A percentile compares a stretch with the other conserved stretches of the same genome.
phyloP scores from a whole-genome alignment of 2,113 vertebrate species.

The Pelobates fuscus region DNA sequence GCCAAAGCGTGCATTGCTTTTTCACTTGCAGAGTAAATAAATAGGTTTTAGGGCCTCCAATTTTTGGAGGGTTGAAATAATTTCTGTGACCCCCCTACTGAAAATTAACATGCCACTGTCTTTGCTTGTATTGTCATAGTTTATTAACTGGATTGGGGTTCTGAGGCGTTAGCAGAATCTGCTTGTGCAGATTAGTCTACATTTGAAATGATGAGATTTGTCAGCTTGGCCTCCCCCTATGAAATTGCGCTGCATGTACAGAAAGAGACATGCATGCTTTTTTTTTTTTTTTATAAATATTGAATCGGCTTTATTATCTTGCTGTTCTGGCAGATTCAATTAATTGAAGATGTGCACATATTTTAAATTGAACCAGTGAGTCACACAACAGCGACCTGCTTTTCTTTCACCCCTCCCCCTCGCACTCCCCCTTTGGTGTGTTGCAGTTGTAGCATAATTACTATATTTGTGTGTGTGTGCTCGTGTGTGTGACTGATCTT shows the following conservation, averaged over 20 bases:
- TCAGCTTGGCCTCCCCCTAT: slow-evolving; percentile 31
- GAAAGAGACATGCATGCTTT: slow-evolving; percentile 19
- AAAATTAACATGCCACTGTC: slow-evolving; percentile 19
- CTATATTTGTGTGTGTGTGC: slow-evolving; percentile 20
- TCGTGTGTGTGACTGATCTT: slow-evolving; percentile 29
- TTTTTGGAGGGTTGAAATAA: no score
- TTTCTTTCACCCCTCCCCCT: neutral
- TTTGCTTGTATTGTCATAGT: slow-evolving; percentile 9
- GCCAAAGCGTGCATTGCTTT: no score
- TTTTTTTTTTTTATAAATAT: slow-evolving; percentile 38
- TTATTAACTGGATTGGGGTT: slow-evolving; percentile 35
- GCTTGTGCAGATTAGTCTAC: slow-evolving; percentile 47
- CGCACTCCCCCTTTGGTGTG: slow-evolving; percentile 14
- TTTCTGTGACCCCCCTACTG: no score
- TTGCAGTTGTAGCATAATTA: slow-evolving; percentile 34
- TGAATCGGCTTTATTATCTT: slow-evolving; percentile 51
- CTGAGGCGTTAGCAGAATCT: slow-evolving; percentile 46
- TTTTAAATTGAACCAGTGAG: slow-evolving; percentile 30
- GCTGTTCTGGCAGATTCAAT: slow-evolving; percentile 49
- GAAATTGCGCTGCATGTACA: neutral
- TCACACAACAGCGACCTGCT: slow-evolving; percentile 3
- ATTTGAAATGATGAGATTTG: slow-evolving; percentile 38
- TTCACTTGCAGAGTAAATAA: no score
- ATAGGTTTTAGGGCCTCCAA: no score
- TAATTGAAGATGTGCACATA: slow-evolving; percentile 53